Evolutionary conservation across 2,797 vertebrate genomes (phyloP), one percentile per base, ranked within the genome.

Genomic region (Poeciliopsis turneri): DNA sequence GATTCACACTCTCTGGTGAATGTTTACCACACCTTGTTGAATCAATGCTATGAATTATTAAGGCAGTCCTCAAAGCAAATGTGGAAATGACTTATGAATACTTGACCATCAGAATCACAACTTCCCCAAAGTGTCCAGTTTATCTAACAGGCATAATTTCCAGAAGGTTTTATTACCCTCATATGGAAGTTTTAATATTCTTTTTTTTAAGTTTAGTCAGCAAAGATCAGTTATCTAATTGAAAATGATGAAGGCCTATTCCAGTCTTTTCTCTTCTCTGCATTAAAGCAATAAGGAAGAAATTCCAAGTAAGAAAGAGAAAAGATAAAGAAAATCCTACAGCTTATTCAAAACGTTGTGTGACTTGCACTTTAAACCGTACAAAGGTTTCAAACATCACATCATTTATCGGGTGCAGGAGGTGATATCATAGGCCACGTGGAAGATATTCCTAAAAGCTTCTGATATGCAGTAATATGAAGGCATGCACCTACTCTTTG

Each of bases 271-370:
- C 36, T 41, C 61, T 39, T 1, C 5, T 39, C 36, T 39, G 36
- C 5, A 39, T 39, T 39, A 39, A 39, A 39, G 73, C 4, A 59
- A 3, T 6, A 75, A 77, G 64, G 33, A 41, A 69, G 25, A 45
- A 74, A 72, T 53, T 74, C 47, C 69, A 51, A 59, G 18, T 12
- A 2, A 39, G 11, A 76, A 20, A 46, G 47, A 33, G 30, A 49
- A 28, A 46, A 23, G 28, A 25, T 1, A 0, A 45, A 30, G 45
- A 66, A 59, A 84, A 73, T 57, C 47, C 18, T 13, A 15, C 25
- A 76, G 15, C 71, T 75, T 23, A 47, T 77, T n/a, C 74, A 69
- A 72, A 51, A 78, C 47, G 51, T 68, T 77, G n/a, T 64, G 69
- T 76, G 47, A 43, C 57, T 20, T 76, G 57, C 47, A 57, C 36